A percentile compares a stretch with the other conserved stretches of the same genome.
phyloP scores from a whole-genome alignment of 2,797 vertebrate genomes.

The Momotus momota region DNA sequence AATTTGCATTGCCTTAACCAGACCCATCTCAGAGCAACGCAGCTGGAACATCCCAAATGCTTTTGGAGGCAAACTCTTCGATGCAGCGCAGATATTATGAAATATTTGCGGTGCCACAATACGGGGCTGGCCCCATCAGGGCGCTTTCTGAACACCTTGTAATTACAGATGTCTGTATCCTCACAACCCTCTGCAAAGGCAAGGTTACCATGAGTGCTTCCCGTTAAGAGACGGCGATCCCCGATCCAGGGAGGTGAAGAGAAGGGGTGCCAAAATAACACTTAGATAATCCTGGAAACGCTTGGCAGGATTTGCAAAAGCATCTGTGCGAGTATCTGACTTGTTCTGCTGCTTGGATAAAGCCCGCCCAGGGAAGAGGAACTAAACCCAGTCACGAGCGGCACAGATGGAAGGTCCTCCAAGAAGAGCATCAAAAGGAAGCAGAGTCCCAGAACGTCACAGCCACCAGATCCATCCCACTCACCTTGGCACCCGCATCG shows the following conservation, averaged over 20 bases:
- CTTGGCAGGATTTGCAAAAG: neutral
- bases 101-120: neutral
- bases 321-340: neutral
- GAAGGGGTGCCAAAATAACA: neutral
- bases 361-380: neutral
- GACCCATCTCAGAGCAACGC: neutral
- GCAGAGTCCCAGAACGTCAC: neutral
- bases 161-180: neutral
- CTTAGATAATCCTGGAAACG: neutral
- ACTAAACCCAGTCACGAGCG: neutral
- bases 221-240: neutral
- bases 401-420: neutral
- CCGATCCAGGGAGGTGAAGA: neutral
- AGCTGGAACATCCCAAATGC: fast-evolving
- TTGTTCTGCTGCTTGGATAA: neutral
- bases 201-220: neutral
- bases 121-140: neutral
- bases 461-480: neutral
- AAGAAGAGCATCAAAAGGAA: neutral
- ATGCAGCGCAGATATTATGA: neutral
- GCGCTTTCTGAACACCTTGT: neutral
- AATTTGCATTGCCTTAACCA: fast-evolving
- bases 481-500: fast-evolving
- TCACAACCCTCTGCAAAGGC: neutral
- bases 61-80: neutral